phyloP scores from a whole-genome alignment of 1,140 invertebrate genomes.

The Probaryconus sp. region DNA sequence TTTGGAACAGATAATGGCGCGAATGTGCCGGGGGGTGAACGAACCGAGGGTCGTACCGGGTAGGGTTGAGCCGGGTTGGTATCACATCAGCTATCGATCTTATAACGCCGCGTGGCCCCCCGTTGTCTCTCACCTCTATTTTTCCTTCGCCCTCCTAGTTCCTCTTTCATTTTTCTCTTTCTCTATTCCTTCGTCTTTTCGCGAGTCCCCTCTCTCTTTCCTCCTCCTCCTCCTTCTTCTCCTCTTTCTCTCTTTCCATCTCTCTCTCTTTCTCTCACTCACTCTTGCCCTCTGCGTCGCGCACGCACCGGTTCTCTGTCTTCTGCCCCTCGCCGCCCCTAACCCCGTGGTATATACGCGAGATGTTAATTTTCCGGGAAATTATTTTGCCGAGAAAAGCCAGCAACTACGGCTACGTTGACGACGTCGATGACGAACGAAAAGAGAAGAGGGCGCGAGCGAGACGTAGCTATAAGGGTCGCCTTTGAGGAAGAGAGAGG shows the following conservation, averaged over 20 bases:
- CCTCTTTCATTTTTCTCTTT: conserved; percentile 41
- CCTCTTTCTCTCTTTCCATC: conserved; percentile 21
- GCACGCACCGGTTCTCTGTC: conserved; percentile 1
- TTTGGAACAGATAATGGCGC: conserved; percentile 78
- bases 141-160: conserved; percentile 46
- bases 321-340: not conserved
- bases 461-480: no score
- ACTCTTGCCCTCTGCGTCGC: conserved; percentile 11
- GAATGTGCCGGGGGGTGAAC: conserved; percentile 77
- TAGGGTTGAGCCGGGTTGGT: conserved; percentile 71
- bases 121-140: conserved; percentile 62
- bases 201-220: conserved; percentile 44
- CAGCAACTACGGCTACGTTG: conserved; percentile 36
- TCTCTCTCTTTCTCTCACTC: conserved; percentile 11
- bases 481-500: conserved; percentile 6
- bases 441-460: conserved; percentile 28
- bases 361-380: conserved; percentile 56
- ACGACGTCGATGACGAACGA: conserved; percentile 54
- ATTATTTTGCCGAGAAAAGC: conserved; percentile 52
- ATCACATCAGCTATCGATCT: conserved; percentile 77
- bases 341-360: conserved; percentile 13
- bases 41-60: conserved; percentile 74
- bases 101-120: conserved; percentile 69
- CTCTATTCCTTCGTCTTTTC: conserved; percentile 45
- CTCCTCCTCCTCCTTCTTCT: conserved; percentile 25